A percentile compares a stretch with the other conserved stretches of the same genome.
phyloP scores from a whole-genome alignment of 2,888 invertebrate genomes.

The Drosophila acutilabella region DNA sequence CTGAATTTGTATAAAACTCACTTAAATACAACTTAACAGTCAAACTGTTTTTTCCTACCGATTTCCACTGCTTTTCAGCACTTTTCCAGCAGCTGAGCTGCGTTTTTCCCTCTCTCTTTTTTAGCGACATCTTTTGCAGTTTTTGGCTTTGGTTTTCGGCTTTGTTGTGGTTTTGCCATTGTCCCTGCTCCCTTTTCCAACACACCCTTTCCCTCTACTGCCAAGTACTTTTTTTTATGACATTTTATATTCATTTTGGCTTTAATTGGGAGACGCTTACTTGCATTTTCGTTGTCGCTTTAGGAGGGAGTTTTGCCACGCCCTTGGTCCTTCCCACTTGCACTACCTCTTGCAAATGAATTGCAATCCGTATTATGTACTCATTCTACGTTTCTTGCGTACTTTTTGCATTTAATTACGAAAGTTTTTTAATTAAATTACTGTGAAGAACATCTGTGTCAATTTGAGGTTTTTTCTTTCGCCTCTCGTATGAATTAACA shows the following conservation, averaged over 20 bases:
- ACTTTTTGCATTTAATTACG: slow-evolving; percentile 75
- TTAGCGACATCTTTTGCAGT: slow-evolving; percentile 20
- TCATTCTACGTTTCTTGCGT: slow-evolving; percentile 35
- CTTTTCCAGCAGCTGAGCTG: slow-evolving; percentile 38
- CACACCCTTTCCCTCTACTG: slow-evolving; percentile 11
- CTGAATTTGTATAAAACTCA: slow-evolving; percentile 26
- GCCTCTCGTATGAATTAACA: slow-evolving; percentile 47
- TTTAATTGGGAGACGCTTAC: slow-evolving; percentile 78
- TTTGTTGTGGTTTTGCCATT: slow-evolving; percentile 45
- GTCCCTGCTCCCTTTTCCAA: not conserved
- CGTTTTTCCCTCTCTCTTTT: slow-evolving; percentile 26
- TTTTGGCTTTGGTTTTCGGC: slow-evolving; percentile 46
- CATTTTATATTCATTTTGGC: slow-evolving; percentile 70
- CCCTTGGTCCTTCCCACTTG: not conserved
- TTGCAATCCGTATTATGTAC: slow-evolving; percentile 43
- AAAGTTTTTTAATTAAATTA: slow-evolving; percentile 81
- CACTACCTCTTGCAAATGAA: slow-evolving; percentile 22
- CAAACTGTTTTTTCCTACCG: slow-evolving; percentile 11
- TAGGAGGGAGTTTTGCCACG: slow-evolving; percentile 39
- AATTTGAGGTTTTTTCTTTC: slow-evolving; percentile 54
- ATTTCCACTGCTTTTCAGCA: slow-evolving; percentile 13
- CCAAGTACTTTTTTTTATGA: slow-evolving; percentile 39
- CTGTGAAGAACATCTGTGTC: slow-evolving; percentile 75
- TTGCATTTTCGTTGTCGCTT: slow-evolving; percentile 78
- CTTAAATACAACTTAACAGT: slow-evolving; percentile 57